phyloP scores from a whole-genome alignment of 2,113 vertebrate genomes.

The Octodon degus region DNA sequence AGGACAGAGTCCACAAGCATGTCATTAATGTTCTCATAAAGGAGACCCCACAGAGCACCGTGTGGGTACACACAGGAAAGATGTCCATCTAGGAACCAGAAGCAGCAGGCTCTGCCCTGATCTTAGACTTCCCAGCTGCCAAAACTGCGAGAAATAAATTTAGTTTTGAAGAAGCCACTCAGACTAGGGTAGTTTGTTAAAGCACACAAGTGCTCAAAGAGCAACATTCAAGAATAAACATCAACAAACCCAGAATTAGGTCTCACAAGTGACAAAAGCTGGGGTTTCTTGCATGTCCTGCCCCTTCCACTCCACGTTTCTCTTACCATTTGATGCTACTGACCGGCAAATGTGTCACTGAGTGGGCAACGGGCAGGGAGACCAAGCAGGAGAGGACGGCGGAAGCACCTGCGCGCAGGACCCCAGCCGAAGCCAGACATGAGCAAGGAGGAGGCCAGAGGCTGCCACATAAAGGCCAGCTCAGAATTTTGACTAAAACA shows the following conservation, averaged over 20 bases:
- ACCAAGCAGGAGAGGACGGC: rapidly evolving
- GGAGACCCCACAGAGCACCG: not conserved
- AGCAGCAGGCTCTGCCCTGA: not conserved
- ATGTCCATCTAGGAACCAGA: not conserved
- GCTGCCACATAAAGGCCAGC: not conserved
- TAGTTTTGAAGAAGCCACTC: not conserved
- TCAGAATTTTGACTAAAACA: not conserved
- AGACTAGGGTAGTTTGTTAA: not conserved
- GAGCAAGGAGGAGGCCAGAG: not conserved
- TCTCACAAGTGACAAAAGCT: not conserved
- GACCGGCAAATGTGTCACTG: not conserved
- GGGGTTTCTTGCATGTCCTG: not conserved
- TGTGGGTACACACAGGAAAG: not conserved
- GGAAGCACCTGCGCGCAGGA: too few relatives aligned
- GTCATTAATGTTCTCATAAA: too few relatives aligned
- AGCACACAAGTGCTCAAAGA: not conserved
- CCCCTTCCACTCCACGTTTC: not conserved
- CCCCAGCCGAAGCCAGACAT: not conserved
- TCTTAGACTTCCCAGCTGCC: not conserved
- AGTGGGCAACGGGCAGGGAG: not conserved
- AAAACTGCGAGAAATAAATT: not conserved
- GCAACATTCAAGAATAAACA: not conserved
- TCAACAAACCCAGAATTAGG: not conserved
- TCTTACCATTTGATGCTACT: not conserved
- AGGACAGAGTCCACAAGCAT: not conserved